A percentile compares a stretch with the other conserved stretches of the same genome.
Conservation (phyloP, 1,140 invertebrate genomes). For the Myzus persicae region DNA sequence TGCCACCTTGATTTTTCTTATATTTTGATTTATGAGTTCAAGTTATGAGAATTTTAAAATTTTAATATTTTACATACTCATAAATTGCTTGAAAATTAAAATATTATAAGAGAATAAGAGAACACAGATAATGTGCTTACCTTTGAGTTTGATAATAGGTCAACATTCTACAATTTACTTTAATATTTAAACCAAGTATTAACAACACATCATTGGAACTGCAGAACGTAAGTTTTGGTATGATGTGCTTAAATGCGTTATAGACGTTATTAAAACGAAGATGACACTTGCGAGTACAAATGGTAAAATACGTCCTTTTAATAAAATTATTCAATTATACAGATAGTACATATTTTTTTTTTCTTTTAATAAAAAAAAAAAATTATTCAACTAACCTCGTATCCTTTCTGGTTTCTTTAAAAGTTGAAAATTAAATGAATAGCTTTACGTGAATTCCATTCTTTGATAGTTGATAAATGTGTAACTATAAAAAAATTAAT, state of each 20-base stretch:
- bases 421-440: neutral
- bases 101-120: neutral
- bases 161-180: too few relatives aligned
- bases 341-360: too few relatives aligned
- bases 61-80: too few relatives aligned
- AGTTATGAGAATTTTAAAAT: too few relatives aligned
- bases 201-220: too few relatives aligned
- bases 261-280: neutral
- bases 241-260: neutral
- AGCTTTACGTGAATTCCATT: conserved; percentile 16
- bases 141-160: neutral
- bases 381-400: neutral
- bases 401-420: neutral
- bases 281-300: neutral
- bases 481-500: neutral
- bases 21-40: too few relatives aligned
- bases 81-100: too few relatives aligned
- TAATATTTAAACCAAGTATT: neutral
- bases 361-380: too few relatives aligned
- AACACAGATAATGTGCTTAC: neutral
- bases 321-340: too few relatives aligned
- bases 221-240: neutral
- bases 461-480: neutral
- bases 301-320: too few relatives aligned
- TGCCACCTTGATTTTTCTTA: too few relatives aligned